phyloP scores from a whole-genome alignment of 2,113 vertebrate genomes.

The Macquaria australasica region DNA sequence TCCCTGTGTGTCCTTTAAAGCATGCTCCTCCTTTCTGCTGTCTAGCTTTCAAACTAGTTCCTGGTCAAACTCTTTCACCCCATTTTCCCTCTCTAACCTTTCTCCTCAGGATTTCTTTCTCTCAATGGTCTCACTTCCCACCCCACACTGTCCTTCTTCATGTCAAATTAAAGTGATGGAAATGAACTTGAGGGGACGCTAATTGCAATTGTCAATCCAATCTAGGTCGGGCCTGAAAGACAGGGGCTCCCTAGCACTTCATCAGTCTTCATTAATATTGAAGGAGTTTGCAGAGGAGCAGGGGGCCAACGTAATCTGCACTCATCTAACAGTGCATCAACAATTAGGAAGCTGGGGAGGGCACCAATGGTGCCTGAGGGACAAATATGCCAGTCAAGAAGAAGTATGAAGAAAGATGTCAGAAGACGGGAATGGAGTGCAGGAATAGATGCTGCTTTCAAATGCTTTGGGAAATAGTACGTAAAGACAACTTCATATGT shows the following conservation, averaged over 20 bases:
- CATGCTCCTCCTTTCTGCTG: not conserved
- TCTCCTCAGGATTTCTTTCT: slow-evolving; percentile 51
- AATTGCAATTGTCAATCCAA: slow-evolving; percentile 89
- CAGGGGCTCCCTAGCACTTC: slow-evolving; percentile 84
- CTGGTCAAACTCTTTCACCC: slow-evolving; percentile 55
- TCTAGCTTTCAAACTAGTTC: slow-evolving; percentile 37
- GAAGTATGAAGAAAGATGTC: slow-evolving; percentile 71
- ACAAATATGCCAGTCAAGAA: slow-evolving; percentile 78
- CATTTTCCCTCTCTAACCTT: slow-evolving; percentile 43
- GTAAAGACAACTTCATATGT: not conserved
- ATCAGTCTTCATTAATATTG: slow-evolving; percentile 90
- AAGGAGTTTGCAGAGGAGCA: slow-evolving; percentile 78
- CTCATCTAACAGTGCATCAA: slow-evolving; percentile 76
- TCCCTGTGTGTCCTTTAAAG: slow-evolving; percentile 11
- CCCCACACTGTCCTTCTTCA: slow-evolving; percentile 77
- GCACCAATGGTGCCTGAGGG: slow-evolving; percentile 65
- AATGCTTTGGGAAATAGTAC: slow-evolving; percentile 20
- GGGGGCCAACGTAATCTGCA: slow-evolving; percentile 74
- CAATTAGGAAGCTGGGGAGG: slow-evolving; percentile 75
- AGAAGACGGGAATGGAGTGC: slow-evolving; percentile 40
- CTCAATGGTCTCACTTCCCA: slow-evolving; percentile 65
- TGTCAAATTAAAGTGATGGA: slow-evolving; percentile 88
- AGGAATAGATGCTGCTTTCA: slow-evolving; percentile 47
- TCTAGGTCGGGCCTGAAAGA: slow-evolving; percentile 82
- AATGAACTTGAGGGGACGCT: slow-evolving; percentile 86